These are phyloP conservation scores for Sturmia bella DNA, from an alignment of 2,888 invertebrate genomes.

Conservation along the genomic window DNA sequence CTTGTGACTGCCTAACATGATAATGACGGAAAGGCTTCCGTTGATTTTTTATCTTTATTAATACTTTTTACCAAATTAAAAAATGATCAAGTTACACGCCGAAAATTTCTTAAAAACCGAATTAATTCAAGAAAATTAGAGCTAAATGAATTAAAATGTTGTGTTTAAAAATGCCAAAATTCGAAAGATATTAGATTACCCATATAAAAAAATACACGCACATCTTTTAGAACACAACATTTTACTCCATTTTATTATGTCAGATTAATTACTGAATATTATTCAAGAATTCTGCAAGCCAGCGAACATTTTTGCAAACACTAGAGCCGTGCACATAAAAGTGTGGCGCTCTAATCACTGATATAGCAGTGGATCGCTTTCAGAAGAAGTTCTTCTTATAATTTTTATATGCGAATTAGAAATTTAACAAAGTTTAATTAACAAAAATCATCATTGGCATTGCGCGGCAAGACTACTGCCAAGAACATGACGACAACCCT, in stretches of 20 bases:
- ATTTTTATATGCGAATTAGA: no score
- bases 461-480: no score
- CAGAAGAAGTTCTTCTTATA: no score
- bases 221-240: slow-evolving; percentile 11
- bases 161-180: slow-evolving; percentile 30
- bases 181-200: slow-evolving; percentile 59
- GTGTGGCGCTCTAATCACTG: no score
- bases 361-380: no score
- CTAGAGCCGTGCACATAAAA: not conserved
- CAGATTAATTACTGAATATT: slow-evolving; percentile 1
- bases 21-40: slow-evolving; percentile 69
- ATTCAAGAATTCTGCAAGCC: not conserved
- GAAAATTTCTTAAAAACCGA: slow-evolving; percentile 48
- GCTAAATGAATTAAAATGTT: slow-evolving; percentile 48
- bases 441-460: no score
- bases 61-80: slow-evolving; percentile 29
- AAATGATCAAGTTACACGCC: slow-evolving; percentile 61
- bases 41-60: slow-evolving; percentile 48
- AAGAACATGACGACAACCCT: no score
- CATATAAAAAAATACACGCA: slow-evolving; percentile 52
- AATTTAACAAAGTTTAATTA: no score
- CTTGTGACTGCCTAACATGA: slow-evolving; percentile 30
- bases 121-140: slow-evolving; percentile 29
- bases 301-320: not conserved
- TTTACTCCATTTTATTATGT: slow-evolving; percentile 1